A percentile compares a stretch with the other conserved stretches of the same genome.
Evolutionary conservation across 2,797 vertebrate genomes (phyloP).

Genomic region (Onychomys torridus): DNA sequence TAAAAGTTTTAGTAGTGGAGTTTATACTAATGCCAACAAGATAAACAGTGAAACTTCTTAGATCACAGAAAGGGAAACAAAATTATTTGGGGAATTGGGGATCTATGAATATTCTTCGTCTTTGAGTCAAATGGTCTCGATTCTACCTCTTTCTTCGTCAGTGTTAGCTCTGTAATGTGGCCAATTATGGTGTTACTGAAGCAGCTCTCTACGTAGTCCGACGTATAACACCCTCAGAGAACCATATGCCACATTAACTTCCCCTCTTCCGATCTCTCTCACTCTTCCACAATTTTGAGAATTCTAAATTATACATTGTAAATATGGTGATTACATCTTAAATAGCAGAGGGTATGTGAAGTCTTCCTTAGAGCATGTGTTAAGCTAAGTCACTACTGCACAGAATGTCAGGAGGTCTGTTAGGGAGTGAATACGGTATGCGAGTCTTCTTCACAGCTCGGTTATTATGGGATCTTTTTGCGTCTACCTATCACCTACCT

Average conservation of each 20-base stretch:
- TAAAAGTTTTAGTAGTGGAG: not conserved
- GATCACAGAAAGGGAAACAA: not conserved
- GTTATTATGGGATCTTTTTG: not conserved
- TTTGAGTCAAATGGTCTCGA: not conserved
- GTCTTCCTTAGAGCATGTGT: constrained; percentile 63
- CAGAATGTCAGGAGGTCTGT: constrained; percentile 58
- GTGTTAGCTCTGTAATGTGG: constrained; percentile 28
- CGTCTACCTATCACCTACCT: not conserved
- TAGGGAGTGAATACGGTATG: not conserved
- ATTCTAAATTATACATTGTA: constrained; percentile 74
- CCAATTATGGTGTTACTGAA: constrained; percentile 34
- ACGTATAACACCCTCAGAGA: constrained; percentile 51
- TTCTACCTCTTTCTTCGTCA: constrained; percentile 7
- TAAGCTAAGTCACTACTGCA: constrained; percentile 29
- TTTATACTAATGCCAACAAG: not conserved
- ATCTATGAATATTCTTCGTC: constrained; percentile 21
- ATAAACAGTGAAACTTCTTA: not conserved
- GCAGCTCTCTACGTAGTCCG: not conserved
- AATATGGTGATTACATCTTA: constrained; percentile 72
- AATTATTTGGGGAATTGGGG: not conserved
- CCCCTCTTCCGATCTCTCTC: constrained; percentile 44
- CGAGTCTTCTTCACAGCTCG: constrained; percentile 14
- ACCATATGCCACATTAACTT: constrained; percentile 70
- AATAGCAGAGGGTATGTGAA: constrained; percentile 67
- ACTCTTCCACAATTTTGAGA: constrained; percentile 59